phyloP scores from a whole-genome alignment of 2,113 vertebrate genomes.

The Tachysurus fulvidraco region DNA sequence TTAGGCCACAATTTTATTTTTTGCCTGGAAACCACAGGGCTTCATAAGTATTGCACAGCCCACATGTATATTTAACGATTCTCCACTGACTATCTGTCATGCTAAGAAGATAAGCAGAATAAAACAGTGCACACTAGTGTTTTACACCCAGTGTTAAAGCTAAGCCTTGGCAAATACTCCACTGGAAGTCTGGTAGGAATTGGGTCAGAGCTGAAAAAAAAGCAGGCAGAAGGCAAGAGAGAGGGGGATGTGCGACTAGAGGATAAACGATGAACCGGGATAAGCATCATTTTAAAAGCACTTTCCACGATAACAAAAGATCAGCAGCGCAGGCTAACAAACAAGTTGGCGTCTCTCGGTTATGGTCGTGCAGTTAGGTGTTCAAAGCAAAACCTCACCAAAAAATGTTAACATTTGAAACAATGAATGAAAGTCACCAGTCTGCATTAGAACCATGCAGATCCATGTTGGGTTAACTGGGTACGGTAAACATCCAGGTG shows the following conservation, averaged over 20 bases:
- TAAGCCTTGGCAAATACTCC: conserved; percentile 4
- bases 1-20: not conserved
- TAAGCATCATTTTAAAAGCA: not conserved
- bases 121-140: not conserved
- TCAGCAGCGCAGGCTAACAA: not conserved
- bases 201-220: conserved; percentile 55
- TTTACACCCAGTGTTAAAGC: conserved; percentile 8
- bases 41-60: not conserved
- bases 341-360: not conserved
- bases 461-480: not conserved
- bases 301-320: not conserved
- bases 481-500: not conserved
- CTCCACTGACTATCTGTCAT: not conserved
- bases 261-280: conserved; percentile 3
- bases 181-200: conserved; percentile 48
- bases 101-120: not conserved
- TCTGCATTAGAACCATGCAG: not conserved
- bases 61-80: conserved; percentile 6
- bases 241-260: conserved; percentile 41
- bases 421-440: not conserved
- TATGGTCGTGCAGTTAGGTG: not conserved
- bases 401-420: not conserved
- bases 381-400: not conserved
- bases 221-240: conserved; percentile 38
- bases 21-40: not conserved